phyloP scores from a whole-genome alignment of 2,797 vertebrate genomes.

The Gymnodraco acuticeps region DNA sequence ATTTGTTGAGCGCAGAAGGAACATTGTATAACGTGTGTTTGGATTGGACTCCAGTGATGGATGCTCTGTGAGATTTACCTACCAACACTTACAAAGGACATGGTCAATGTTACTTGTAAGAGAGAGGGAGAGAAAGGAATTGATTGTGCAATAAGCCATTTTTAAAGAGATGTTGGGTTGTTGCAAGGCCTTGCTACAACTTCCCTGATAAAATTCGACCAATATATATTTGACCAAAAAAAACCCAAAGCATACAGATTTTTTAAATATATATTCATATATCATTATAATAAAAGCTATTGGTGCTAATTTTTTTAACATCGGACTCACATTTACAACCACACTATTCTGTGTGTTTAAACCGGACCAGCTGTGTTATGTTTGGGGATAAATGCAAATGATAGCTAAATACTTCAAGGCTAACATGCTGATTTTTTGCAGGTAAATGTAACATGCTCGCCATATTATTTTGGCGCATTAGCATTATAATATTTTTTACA shows the following conservation, averaged over 20 bases:
- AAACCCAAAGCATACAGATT: no score
- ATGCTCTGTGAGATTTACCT: conserved; percentile 67
- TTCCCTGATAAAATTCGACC: neutral
- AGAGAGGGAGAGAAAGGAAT: no score
- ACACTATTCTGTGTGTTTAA: no score
- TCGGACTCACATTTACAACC: no score
- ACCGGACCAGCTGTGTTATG: no score
- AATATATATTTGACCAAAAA: no score
- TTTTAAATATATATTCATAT: no score
- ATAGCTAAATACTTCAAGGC: neutral
- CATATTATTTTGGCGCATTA: neutral
- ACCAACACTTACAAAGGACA: conserved; percentile 23
- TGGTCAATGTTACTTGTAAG: neutral
- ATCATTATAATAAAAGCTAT: no score
- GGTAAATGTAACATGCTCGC: neutral
- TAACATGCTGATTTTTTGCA: neutral
- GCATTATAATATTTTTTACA: neutral
- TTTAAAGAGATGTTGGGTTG: neutral
- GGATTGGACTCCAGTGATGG: conserved; percentile 72
- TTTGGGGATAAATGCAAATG: neutral
- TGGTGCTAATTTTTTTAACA: no score
- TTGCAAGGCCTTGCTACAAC: no score
- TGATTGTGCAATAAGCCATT: neutral
- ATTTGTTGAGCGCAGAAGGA: conserved; percentile 55
- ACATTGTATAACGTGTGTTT: conserved; percentile 75